Evolutionary conservation across 2,113 vertebrate genomes (phyloP).

Genomic region (Rhadina sibilatrix): DNA sequence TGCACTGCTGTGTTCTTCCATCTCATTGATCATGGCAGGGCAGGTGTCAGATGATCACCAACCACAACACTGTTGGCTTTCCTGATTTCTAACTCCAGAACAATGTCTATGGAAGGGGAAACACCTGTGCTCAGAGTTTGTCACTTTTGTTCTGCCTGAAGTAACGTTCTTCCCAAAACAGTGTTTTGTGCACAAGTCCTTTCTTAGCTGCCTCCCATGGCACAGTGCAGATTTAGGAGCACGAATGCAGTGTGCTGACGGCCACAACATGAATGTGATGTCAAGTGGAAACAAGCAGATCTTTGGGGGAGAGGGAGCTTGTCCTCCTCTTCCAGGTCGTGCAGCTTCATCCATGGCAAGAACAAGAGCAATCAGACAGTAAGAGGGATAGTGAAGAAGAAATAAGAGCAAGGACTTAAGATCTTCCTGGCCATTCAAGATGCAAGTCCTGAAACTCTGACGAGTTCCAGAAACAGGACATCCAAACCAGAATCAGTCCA

Average conservation of each 20-base stretch:
- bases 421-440: background rate
- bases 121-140: background rate
- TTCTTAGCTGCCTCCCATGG: background rate
- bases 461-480: background rate
- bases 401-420: background rate
- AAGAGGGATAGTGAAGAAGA: background rate
- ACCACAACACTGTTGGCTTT: background rate
- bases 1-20: background rate
- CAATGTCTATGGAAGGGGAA: background rate
- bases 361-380: background rate
- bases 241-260: background rate
- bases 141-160: background rate
- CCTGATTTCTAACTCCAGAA: background rate
- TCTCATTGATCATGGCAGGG: background rate
- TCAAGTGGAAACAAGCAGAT: background rate
- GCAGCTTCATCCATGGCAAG: background rate
- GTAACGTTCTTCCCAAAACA: background rate
- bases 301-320: background rate
- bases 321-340: background rate
- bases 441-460: background rate
- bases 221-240: background rate
- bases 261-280: accelerated
- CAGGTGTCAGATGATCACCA: background rate
- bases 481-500: background rate
- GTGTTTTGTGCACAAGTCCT: background rate